These are phyloP conservation scores for Amphipyra berbera DNA, from an alignment of 2,888 invertebrate species.

Conservation along the genomic window DNA sequence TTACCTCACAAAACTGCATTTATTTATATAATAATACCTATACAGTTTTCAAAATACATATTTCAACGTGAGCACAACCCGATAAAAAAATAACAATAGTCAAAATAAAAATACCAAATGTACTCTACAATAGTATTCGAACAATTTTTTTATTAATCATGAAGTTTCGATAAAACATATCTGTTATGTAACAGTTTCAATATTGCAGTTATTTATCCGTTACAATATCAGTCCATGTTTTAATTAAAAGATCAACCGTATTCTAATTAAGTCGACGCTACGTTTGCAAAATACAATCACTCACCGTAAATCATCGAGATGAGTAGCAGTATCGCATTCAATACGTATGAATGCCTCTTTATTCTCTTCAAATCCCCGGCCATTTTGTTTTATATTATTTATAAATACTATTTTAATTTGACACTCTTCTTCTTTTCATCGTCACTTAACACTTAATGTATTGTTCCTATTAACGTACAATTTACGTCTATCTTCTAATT, in stretches of 20 bases:
- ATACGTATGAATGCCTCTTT: slow-evolving; percentile 80
- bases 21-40: too few relatives aligned
- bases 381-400: slow-evolving; percentile 75
- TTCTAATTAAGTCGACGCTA: slow-evolving; percentile 60
- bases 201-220: slow-evolving; percentile 23
- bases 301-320: slow-evolving; percentile 86
- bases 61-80: too few relatives aligned
- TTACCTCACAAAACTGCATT: too few relatives aligned
- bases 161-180: not conserved
- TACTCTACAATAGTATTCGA: not conserved
- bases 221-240: slow-evolving; percentile 35
- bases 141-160: not conserved
- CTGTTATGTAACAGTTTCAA: slow-evolving; percentile 31
- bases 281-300: slow-evolving; percentile 68
- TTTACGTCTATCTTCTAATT: slow-evolving; percentile 63
- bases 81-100: not conserved
- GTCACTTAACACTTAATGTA: slow-evolving; percentile 75
- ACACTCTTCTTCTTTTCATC: slow-evolving; percentile 80
- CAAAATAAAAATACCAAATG: too few relatives aligned
- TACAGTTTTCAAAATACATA: too few relatives aligned
- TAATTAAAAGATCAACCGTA: slow-evolving; percentile 50
- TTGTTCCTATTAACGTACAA: slow-evolving; percentile 59
- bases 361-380: slow-evolving; percentile 78
- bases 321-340: slow-evolving; percentile 83
- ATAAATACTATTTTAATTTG: slow-evolving; percentile 71